A percentile compares a stretch with the other conserved stretches of the same genome.
Evolutionary conservation across 1,140 invertebrate species (phyloP).

Genomic region (Drosophila lacertosa): DNA sequence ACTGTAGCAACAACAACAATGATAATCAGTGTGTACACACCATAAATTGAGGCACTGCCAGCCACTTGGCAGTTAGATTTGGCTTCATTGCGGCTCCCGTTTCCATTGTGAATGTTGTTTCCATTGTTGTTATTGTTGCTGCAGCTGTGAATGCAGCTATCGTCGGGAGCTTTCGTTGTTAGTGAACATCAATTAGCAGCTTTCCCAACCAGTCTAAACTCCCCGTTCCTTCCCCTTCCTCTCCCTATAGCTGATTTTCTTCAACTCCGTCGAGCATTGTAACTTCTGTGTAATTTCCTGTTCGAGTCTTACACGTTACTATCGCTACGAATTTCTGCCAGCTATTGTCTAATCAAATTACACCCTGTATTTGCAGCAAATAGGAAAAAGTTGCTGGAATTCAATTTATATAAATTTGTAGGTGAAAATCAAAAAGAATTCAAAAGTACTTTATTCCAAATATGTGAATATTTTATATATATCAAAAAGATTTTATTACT

Average conservation of each 20-base stretch:
- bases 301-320: background rate
- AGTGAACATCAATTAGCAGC: slow-evolving; percentile 31
- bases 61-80: background rate
- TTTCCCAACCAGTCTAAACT: slow-evolving; percentile 1
- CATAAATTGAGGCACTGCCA: slow-evolving; percentile 10
- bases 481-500: no score
- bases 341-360: background rate
- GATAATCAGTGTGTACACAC: slow-evolving; percentile 13
- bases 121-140: background rate
- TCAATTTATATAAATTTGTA: no score
- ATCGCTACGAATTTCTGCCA: background rate
- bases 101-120: background rate
- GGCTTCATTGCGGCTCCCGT: background rate
- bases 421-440: background rate
- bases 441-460: no score
- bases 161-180: slow-evolving; percentile 1
- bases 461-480: no score
- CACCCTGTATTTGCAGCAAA: background rate
- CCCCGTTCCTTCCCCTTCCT: background rate
- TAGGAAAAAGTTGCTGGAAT: no score
- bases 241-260: no score
- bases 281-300: slow-evolving; percentile 10
- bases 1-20: background rate
- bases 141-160: background rate
- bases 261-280: slow-evolving; percentile 2